These are phyloP conservation scores for Cathartes aura DNA, from an alignment of 2,113 vertebrate genomes.

Conservation along the genomic window DNA sequence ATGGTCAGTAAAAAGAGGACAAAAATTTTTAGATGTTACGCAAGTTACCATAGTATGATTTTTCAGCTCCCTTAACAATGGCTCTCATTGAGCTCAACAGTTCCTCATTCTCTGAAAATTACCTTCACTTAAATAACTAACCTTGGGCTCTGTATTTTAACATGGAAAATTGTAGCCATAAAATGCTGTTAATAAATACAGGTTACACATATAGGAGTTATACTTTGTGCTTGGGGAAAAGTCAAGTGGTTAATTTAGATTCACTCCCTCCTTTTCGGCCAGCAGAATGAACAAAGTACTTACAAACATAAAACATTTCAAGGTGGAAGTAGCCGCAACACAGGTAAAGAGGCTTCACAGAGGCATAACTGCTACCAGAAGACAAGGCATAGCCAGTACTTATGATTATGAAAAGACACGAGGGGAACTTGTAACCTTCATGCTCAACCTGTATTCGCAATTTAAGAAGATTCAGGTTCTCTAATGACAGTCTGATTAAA, in stretches of 20 bases:
- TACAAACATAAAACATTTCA: background rate
- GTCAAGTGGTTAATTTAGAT: background rate
- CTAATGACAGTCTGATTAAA: background rate
- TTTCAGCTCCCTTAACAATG: background rate
- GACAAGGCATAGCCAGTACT: background rate
- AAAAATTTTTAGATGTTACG: background rate
- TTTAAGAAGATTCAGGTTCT: background rate
- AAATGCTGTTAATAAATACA: background rate
- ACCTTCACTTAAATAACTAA: background rate
- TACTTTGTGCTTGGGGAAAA: background rate
- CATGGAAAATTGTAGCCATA: background rate
- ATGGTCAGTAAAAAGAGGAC: background rate
- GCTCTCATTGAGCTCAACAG: background rate
- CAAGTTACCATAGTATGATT: background rate
- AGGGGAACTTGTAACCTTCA: background rate
- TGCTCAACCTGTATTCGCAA: background rate
- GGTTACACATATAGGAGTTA: background rate
- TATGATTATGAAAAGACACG: accelerated
- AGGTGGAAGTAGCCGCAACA: background rate
- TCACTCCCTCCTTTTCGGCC: background rate
- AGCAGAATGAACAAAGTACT: background rate
- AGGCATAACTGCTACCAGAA: background rate
- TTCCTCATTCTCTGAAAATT: background rate
- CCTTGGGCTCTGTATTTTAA: background rate
- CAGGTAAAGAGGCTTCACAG: background rate